These are phyloP conservation scores for Aproaerema taeniolella DNA, from an alignment of 2,888 invertebrate genomes.

Conservation along the genomic window DNA sequence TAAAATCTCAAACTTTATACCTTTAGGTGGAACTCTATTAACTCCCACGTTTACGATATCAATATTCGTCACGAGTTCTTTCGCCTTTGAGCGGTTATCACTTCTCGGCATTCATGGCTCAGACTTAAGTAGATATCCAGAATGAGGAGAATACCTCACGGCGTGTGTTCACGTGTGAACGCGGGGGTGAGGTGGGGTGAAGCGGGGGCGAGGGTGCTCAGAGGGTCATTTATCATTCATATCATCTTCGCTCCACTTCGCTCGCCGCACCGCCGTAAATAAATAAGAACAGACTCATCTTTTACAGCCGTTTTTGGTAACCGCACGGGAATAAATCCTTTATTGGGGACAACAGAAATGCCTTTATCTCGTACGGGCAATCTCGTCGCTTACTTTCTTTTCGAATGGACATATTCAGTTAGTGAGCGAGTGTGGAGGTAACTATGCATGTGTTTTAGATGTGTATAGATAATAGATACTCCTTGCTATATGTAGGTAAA, in stretches of 20 bases:
- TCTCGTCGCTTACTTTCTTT: conserved; percentile 30
- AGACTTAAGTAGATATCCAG: conserved; percentile 58
- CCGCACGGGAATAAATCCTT: conserved; percentile 32
- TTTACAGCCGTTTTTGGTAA: conserved; percentile 58
- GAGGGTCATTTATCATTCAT: conserved; percentile 78
- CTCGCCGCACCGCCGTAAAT: conserved; percentile 77
- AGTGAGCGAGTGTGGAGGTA: conserved; percentile 57
- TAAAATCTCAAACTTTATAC: background rate
- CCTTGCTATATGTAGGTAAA: conserved; percentile 32
- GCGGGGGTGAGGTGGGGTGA: conserved; percentile 32
- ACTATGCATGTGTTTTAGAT: conserved; percentile 68
- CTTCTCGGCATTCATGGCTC: conserved; percentile 50
- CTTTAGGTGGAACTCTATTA: conserved; percentile 14
- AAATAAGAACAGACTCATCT: conserved; percentile 78
- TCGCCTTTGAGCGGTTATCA: conserved; percentile 55
- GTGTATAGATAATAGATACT: conserved; percentile 52
- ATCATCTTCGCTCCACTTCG: conserved; percentile 79
- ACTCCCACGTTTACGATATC: conserved; percentile 32
- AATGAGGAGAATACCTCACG: conserved; percentile 54
- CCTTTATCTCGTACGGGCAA: conserved; percentile 21
- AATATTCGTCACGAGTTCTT: conserved; percentile 55
- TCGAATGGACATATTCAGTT: conserved; percentile 29
- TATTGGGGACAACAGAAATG: conserved; percentile 25
- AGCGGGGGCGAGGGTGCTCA: conserved; percentile 41
- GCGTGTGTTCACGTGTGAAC: conserved; percentile 69